Percentiles rank a stretch among this genome's conserved stretches.
These are phyloP conservation scores for Lasiurus borealis DNA, from an alignment of 2,113 vertebrate species.

Conservation along the genomic window DNA sequence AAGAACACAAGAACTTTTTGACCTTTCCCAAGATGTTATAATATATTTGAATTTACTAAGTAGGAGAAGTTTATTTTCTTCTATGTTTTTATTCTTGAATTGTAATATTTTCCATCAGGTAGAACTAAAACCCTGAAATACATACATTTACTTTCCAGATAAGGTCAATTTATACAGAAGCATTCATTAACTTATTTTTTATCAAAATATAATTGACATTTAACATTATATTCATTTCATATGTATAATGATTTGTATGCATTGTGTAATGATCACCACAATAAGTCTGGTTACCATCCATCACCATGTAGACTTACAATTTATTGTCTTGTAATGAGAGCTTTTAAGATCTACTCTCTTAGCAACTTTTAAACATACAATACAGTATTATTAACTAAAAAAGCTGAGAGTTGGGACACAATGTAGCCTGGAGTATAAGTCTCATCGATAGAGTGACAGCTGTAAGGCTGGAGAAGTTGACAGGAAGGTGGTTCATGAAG, in stretches of 20 bases:
- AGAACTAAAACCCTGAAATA: neutral
- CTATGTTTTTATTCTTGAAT: neutral
- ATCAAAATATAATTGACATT: neutral
- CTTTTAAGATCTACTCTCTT: neutral
- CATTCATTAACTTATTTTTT: neutral
- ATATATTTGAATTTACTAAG: neutral
- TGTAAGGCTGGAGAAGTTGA: neutral
- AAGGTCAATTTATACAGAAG: neutral
- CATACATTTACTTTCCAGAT: neutral
- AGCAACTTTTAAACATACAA: neutral
- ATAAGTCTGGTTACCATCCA: neutral
- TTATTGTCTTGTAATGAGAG: neutral
- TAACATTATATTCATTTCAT: neutral
- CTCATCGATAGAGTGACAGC: neutral
- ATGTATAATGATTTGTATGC: neutral
- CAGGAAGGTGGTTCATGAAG: neutral
- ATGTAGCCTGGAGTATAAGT: neutral
- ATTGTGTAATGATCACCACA: neutral
- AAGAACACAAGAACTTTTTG: conserved; percentile 16
- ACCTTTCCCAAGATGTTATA: neutral
- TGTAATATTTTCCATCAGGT: neutral
- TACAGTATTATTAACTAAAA: neutral
- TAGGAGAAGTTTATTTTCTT: neutral
- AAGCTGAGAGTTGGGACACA: neutral
- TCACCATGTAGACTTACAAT: neutral